Evolutionary conservation across 2,113 vertebrate genomes (phyloP), one percentile per base, ranked within the genome.

Genomic region (Indri indri): DNA sequence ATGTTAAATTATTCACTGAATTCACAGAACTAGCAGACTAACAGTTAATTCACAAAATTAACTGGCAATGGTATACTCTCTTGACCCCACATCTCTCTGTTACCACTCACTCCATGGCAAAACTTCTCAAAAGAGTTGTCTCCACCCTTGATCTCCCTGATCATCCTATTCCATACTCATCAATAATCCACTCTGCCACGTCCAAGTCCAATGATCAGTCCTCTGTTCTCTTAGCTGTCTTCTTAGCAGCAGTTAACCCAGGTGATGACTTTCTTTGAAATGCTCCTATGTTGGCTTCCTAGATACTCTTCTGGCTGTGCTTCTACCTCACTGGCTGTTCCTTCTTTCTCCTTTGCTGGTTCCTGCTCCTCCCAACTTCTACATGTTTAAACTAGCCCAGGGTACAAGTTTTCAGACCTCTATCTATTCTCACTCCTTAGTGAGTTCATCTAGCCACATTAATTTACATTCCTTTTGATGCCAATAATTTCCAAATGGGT

Each of bases 401-500:
- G 47, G 22, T 61, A 45, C 40, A 45, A 45, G 30, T 50, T 92
- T 47, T 73, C 86, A 83, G 45, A 84, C 5, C 30, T 65, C 61
- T 32, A 37, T 40, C 54, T 76, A 59, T 23, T 59, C 68, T 90
- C 61, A 73, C 54, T 84, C 17, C 61, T 68, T 70, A 63, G 80
- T 61, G 14, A 70, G 8, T 34, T 70, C 45, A 77, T 65, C 52
- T 61, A 81, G 70, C 25, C 61, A 88, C 1, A 17, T 34, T 22
- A 32, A 73, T 65, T 79, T 54, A 76, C 32, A 73, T 74, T 86
- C 12, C n/a, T 82, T 95, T 87, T n/a, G 52, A 77, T 87, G 5
- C 4, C 81, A 93, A 61, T 47, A 88, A 95, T 91, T 88, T 91
- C 70, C 37, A 47, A 95, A 79, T n/a, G 27, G 57, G 9, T 76